A percentile compares a stretch with the other conserved stretches of the same genome.
Conservation (phyloP, 2,113 vertebrate genomes). For the Ciconia stormi region DNA sequence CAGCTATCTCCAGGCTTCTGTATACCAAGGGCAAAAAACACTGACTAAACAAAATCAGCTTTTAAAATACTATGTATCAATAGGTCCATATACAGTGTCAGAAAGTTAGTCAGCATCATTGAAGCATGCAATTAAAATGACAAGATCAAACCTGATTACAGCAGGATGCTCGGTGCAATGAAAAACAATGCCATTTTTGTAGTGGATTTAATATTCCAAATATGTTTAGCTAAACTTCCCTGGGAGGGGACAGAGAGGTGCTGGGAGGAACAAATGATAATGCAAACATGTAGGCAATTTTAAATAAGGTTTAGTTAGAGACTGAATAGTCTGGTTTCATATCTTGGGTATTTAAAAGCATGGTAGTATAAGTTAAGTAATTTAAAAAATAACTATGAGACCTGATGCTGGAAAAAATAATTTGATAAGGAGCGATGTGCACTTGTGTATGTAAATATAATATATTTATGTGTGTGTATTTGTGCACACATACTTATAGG, state of each 20-base stretch:
- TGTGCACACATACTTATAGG: not conserved
- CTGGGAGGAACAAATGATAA: not conserved
- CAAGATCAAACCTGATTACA: not conserved
- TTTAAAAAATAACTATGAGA: not conserved
- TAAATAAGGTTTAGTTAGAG: not conserved
- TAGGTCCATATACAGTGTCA: not conserved
- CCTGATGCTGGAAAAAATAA: not conserved
- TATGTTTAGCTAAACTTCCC: not conserved
- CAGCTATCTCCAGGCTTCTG: not conserved
- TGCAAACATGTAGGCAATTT: not conserved
- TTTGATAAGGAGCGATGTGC: not conserved
- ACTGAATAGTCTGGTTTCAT: not conserved
- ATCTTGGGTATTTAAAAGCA: not conserved
- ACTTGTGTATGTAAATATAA: not conserved
- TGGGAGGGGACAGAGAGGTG: accelerated
- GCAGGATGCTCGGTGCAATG: not conserved
- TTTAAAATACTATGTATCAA: not conserved
- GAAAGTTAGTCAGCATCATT: slow-evolving; percentile 3
- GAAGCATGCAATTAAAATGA: slow-evolving; percentile 19
- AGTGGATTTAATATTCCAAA: not conserved
- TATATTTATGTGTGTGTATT: not conserved
- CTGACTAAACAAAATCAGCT: not conserved
- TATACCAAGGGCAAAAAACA: not conserved
- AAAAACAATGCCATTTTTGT: not conserved
- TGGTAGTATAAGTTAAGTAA: not conserved